phyloP scores from a whole-genome alignment of 1,140 invertebrate species.

The Scaptomyza pallida region DNA sequence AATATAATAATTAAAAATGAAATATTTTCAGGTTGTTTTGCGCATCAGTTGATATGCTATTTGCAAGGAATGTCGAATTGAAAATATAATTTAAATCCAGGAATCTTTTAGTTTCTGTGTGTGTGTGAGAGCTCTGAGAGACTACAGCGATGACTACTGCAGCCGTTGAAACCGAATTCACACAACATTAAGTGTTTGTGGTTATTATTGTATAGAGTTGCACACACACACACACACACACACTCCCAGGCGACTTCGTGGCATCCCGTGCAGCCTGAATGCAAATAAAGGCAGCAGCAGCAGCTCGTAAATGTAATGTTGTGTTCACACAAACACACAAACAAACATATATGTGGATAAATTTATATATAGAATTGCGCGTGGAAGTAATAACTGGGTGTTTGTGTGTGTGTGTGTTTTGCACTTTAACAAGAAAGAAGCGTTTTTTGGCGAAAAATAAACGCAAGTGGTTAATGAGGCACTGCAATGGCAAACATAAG shows the following conservation, averaged over 20 bases:
- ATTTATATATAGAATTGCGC: neutral
- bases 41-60: conserved; percentile 1
- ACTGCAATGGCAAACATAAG: neutral
- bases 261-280: too few species aligned
- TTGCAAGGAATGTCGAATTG: neutral
- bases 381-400: neutral
- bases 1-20: neutral
- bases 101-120: too few species aligned
- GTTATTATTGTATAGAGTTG: too few species aligned
- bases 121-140: too few species aligned
- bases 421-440: neutral
- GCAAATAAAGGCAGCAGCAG: too few species aligned
- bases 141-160: too few species aligned
- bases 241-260: too few species aligned
- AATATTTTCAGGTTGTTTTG: neutral
- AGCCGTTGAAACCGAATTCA: too few species aligned
- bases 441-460: neutral
- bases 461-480: neutral
- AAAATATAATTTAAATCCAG: neutral
- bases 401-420: neutral
- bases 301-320: neutral
- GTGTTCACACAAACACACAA: neutral
- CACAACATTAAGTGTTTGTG: too few species aligned
- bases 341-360: neutral
- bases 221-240: too few species aligned